Conservation (phyloP, 35 echinoderm and acorn worm genomes). For the Amphiura filiformis region DNA sequence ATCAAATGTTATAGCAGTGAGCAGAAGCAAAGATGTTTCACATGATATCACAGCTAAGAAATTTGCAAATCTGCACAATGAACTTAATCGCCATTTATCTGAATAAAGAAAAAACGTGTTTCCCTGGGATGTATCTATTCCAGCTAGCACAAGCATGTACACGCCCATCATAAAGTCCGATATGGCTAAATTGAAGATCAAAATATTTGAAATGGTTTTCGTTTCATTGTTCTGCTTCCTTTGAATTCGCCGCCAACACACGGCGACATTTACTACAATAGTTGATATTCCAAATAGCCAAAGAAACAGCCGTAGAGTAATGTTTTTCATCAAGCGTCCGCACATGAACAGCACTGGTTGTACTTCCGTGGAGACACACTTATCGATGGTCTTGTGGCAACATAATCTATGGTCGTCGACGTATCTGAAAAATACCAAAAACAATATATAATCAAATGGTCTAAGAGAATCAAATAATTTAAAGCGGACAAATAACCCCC, state of each 20-base stretch:
- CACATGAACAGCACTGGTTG: neutral
- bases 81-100: neutral
- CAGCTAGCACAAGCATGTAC: neutral
- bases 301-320: neutral
- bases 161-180: neutral
- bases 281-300: neutral
- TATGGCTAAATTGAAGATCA: neutral
- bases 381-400: neutral
- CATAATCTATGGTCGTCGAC: neutral
- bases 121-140: neutral
- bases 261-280: neutral
- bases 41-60: neutral
- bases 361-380: neutral
- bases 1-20: neutral
- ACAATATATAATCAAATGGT: too few relatives aligned
- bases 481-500: too few relatives aligned
- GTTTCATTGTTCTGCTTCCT: neutral
- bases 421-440: too few relatives aligned
- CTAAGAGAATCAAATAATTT: too few relatives aligned
- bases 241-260: neutral
- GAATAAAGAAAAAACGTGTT: neutral
- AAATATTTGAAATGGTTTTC: neutral
- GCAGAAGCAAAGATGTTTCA: neutral
- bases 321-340: neutral
- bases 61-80: neutral